These are phyloP conservation scores for Aphis craccivora DNA, from an alignment of 1,140 invertebrate genomes.

Conservation along the genomic window DNA sequence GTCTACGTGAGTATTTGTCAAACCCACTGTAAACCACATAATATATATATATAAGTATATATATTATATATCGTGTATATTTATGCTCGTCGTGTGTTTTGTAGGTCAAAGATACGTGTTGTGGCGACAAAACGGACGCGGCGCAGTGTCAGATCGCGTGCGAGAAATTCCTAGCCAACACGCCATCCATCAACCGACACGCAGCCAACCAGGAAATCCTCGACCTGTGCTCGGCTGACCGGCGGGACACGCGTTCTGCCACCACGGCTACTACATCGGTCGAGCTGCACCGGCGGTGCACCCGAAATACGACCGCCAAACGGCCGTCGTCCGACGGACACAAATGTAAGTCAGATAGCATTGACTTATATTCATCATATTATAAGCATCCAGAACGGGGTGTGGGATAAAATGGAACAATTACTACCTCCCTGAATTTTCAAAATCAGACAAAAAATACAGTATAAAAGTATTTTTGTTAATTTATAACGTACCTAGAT, in stretches of 20 bases:
- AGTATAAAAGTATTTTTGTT: too few relatives aligned
- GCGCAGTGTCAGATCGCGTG: slow-evolving; percentile 54
- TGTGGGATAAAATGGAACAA: neutral
- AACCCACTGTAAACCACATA: neutral
- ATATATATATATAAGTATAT: neutral
- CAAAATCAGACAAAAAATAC: neutral
- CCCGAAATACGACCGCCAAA: neutral
- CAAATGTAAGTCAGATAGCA: neutral
- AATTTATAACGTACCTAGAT: too few relatives aligned
- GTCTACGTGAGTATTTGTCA: neutral
- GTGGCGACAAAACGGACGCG: slow-evolving; percentile 4
- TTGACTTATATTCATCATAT: neutral
- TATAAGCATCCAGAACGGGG: neutral
- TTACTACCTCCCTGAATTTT: neutral
- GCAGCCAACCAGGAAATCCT: slow-evolving; percentile 44
- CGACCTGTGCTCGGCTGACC: slow-evolving; percentile 36
- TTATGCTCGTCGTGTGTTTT: neutral
- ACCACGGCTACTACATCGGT: neutral
- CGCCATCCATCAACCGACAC: slow-evolving; percentile 49
- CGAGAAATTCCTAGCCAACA: slow-evolving; percentile 52
- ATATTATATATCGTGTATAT: neutral
- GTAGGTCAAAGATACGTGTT: slow-evolving; percentile 43
- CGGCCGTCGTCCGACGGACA: slow-evolving; percentile 25
- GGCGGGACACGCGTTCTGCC: neutral
- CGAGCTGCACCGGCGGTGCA: neutral